Conservation (phyloP, 2,797 vertebrate genomes). For the Phoxinus dragarum region DNA sequence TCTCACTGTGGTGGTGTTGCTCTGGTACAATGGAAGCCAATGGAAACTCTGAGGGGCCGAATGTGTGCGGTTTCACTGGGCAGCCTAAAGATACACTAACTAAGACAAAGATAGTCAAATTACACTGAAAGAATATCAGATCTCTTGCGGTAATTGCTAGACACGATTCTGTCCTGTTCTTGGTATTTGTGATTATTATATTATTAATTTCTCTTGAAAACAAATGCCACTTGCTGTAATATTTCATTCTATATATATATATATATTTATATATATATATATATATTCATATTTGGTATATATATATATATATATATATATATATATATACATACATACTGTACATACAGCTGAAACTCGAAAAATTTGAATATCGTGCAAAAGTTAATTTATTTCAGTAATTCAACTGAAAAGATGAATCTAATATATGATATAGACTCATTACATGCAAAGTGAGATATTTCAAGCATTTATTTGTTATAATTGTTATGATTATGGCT, state of each 20-base stretch:
- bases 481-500: too few species aligned
- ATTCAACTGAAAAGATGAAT: too few species aligned
- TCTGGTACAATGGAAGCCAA: background rate
- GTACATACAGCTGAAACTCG: too few species aligned
- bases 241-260: background rate
- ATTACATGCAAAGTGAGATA: too few species aligned
- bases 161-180: background rate
- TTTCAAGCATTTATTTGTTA: too few species aligned
- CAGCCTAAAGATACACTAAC: background rate
- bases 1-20: background rate
- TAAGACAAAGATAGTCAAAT: background rate
- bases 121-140: background rate
- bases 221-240: background rate
- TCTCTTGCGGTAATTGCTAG: background rate
- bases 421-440: too few species aligned
- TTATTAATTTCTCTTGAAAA: background rate
- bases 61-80: slow-evolving; percentile 23
- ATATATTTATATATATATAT: slow-evolving; percentile 4
- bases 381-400: too few species aligned
- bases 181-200: background rate
- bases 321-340: background rate
- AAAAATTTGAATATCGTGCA: too few species aligned
- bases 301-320: background rate
- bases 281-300: too few species aligned
- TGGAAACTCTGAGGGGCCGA: background rate